phyloP scores from a whole-genome alignment of 2,113 vertebrate species.

The Hippolais icterina region DNA sequence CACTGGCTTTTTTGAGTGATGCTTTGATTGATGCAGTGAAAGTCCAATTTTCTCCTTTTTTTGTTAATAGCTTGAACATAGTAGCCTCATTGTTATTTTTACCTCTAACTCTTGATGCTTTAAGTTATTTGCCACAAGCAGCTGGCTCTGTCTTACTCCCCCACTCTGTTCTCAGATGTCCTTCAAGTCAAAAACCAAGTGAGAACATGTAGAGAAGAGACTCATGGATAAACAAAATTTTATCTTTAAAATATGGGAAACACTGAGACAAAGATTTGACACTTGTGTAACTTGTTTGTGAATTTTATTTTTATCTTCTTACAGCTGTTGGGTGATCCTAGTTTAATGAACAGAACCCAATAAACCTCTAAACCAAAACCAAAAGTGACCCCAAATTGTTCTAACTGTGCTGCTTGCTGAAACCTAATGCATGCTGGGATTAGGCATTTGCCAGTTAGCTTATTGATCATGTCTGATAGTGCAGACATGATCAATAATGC shows the following conservation, averaged over 20 bases:
- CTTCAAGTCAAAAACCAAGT: background rate
- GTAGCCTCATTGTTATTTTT: background rate
- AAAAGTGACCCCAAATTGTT: background rate
- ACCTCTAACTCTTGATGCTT: background rate
- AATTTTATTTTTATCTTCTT: background rate
- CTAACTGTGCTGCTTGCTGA: background rate
- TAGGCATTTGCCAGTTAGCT: background rate
- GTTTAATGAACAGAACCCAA: background rate
- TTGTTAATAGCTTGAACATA: background rate
- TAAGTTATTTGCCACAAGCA: background rate
- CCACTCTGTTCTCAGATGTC: background rate
- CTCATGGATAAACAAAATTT: background rate
- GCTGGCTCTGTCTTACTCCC: background rate
- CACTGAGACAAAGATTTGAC: background rate
- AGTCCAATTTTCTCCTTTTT: background rate
- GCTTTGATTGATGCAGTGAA: background rate
- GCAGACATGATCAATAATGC: conserved; percentile 7
- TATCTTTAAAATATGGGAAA: background rate
- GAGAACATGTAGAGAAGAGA: background rate
- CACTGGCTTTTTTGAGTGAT: background rate
- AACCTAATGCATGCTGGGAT: background rate
- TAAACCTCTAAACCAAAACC: background rate
- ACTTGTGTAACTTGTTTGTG: background rate
- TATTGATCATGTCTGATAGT: conserved; percentile 14
- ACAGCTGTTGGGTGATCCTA: accelerated